These are phyloP conservation scores for Rostratula benghalensis DNA, from an alignment of 2,113 vertebrate species.

Conservation along the genomic window DNA sequence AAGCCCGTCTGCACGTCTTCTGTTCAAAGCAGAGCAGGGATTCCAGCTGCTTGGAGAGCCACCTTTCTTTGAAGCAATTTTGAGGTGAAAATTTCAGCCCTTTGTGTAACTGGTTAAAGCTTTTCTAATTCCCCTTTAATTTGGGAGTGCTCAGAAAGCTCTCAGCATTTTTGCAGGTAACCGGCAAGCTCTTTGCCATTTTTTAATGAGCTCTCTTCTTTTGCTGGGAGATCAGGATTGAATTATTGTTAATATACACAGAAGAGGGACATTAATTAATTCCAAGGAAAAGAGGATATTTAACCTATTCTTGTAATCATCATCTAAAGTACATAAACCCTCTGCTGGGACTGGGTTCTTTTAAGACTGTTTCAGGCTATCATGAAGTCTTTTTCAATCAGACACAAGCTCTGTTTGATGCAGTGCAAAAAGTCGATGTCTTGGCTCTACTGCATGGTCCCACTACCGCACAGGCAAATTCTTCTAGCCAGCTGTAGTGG, in stretches of 20 bases:
- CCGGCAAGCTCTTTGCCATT: background rate
- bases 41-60: background rate
- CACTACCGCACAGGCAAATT: background rate
- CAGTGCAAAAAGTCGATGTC: background rate
- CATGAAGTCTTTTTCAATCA: background rate
- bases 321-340: background rate
- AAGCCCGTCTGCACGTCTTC: background rate
- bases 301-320: background rate
- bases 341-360: background rate
- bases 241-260: background rate
- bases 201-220: background rate
- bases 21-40: conserved; percentile 2
- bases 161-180: background rate
- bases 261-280: conserved; percentile 14
- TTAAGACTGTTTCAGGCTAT: background rate
- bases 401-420: background rate
- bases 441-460: background rate
- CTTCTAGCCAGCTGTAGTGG: background rate
- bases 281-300: background rate
- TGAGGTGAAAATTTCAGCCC: conserved; percentile 32
- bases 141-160: background rate
- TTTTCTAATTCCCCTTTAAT: conserved; percentile 41
- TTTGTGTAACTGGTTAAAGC: background rate
- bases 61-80: conserved; percentile 29
- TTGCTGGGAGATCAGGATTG: background rate